These are phyloP conservation scores for Microcebus ravelobensis DNA, from an alignment of 2,113 vertebrate genomes.

Conservation along the genomic window DNA sequence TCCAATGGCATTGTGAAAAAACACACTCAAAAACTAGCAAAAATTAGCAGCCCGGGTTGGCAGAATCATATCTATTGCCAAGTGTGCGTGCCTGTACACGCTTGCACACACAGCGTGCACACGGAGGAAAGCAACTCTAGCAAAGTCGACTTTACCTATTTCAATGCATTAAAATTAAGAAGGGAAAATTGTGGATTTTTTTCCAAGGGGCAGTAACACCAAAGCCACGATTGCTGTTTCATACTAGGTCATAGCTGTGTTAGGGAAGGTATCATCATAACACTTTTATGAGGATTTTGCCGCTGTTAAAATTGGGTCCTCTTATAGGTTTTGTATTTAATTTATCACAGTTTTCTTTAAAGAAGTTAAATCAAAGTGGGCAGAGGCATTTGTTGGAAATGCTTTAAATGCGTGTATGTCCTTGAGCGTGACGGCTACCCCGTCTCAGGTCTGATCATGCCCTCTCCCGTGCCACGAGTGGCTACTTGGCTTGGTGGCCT, in stretches of 20 bases:
- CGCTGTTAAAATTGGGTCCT: background rate
- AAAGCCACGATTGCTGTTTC: background rate
- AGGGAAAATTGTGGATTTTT: background rate
- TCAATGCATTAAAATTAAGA: background rate
- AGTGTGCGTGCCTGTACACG: no score
- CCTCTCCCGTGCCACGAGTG: fast-evolving
- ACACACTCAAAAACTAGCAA: background rate
- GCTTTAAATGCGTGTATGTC: no score
- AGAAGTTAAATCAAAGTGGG: background rate
- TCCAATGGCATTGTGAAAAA: background rate
- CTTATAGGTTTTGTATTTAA: background rate
- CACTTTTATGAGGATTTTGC: background rate
- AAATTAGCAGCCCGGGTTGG: background rate
- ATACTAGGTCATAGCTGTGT: fast-evolving
- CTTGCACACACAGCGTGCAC: no score
- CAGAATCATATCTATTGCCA: no score
- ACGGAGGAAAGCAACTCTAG: no score
- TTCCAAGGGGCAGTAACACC: background rate
- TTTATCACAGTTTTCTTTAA: background rate
- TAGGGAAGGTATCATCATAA: no score
- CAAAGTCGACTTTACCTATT: background rate
- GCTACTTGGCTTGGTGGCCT: background rate
- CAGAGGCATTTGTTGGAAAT: background rate
- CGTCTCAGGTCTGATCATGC: fast-evolving
- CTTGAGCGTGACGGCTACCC: background rate